phyloP scores from a whole-genome alignment of 2,888 invertebrate species.

The Tethea ocularis region DNA sequence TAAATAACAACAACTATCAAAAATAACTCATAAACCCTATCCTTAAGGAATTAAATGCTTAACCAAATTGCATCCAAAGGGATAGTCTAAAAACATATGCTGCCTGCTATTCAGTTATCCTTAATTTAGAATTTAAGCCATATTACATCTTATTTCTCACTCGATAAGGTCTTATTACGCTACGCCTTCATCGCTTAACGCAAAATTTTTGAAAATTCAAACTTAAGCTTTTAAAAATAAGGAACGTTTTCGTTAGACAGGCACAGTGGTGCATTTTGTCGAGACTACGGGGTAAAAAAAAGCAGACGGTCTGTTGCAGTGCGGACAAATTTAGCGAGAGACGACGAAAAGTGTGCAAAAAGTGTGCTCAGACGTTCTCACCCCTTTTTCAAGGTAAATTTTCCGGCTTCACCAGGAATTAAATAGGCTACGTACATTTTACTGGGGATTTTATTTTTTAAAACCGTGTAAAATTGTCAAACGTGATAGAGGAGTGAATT shows the following conservation, averaged over 20 bases:
- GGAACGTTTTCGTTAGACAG: conserved; percentile 46
- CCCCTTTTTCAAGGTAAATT: conserved; percentile 52
- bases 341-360: conserved; percentile 53
- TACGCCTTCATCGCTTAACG: too few species aligned
- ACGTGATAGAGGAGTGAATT: not conserved
- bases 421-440: conserved; percentile 41
- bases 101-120: conserved; percentile 31
- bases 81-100: conserved; percentile 44
- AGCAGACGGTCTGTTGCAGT: conserved; percentile 36
- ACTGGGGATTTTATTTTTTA: conserved; percentile 23
- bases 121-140: conserved; percentile 23
- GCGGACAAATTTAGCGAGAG: conserved; percentile 72
- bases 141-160: conserved; percentile 31
- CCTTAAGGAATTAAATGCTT: conserved; percentile 52
- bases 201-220: conserved; percentile 27
- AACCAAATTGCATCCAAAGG: conserved; percentile 54
- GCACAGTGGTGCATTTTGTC: conserved; percentile 43
- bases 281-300: conserved; percentile 35
- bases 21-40: conserved; percentile 46
- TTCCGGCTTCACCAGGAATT: conserved; percentile 42
- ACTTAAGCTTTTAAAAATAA: conserved; percentile 36
- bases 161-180: conserved; percentile 36
- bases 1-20: conserved; percentile 33
- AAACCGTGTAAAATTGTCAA: not conserved
- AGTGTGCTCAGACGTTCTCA: conserved; percentile 49